Conservation (phyloP, 2,113 vertebrate species). For the Grallaria varia region DNA sequence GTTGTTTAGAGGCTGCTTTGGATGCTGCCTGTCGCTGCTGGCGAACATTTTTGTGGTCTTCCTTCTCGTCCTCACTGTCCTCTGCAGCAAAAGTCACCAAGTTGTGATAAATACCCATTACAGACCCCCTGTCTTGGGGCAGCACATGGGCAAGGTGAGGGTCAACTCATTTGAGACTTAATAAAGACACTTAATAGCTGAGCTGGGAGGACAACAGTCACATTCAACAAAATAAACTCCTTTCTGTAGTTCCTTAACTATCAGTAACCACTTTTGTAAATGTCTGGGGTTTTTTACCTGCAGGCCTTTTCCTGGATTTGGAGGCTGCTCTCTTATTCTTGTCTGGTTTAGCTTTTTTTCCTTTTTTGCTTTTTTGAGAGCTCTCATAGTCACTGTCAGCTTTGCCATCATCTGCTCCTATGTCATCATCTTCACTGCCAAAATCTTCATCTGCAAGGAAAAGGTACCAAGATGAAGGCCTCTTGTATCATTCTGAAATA, state of each 20-base stretch:
- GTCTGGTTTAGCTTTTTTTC: slow-evolving; percentile 82
- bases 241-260: background rate
- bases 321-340: slow-evolving; percentile 79
- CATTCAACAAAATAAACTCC: accelerated
- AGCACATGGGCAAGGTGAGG: background rate
- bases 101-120: background rate
- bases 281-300: slow-evolving; percentile 67
- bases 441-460: slow-evolving; percentile 79
- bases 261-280: accelerated
- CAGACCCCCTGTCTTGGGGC: background rate
- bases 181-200: background rate
- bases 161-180: background rate
- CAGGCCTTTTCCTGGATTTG: slow-evolving; percentile 84
- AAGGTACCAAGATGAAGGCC: background rate
- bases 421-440: slow-evolving; percentile 83
- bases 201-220: background rate
- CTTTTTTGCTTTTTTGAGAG: slow-evolving; percentile 87
- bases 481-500: background rate
- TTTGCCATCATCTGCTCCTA: slow-evolving; percentile 79
- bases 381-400: slow-evolving; percentile 85
- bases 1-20: slow-evolving; percentile 96
- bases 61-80: slow-evolving; percentile 93
- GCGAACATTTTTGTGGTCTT: slow-evolving; percentile 92
- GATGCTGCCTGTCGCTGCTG: slow-evolving; percentile 95
- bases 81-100: slow-evolving; percentile 72